Evolutionary conservation across 2,797 vertebrate species (phyloP).

Genomic region (Aratinga solstitialis): DNA sequence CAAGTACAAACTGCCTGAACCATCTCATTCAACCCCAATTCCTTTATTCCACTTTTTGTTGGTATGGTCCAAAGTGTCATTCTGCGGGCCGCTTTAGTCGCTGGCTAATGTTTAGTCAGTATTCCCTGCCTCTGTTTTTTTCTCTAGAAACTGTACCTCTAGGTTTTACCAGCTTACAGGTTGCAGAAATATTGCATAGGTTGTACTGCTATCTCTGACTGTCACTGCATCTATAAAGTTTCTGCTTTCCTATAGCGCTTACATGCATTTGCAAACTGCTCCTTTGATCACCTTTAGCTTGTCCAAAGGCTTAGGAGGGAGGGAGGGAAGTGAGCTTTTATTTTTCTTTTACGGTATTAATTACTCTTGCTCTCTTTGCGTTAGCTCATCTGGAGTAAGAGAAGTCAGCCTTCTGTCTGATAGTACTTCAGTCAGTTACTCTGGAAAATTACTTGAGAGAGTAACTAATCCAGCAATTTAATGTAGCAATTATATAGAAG

Average conservation of each 20-base stretch:
- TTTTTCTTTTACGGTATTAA: neutral
- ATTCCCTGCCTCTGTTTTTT: neutral
- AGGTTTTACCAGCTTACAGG: neutral
- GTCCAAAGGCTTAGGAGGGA: neutral
- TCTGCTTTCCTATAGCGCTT: neutral
- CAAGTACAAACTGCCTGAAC: neutral
- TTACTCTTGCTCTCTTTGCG: neutral
- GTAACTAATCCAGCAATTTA: neutral
- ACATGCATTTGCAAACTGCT: neutral
- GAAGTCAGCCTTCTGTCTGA: neutral
- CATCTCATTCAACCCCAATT: neutral
- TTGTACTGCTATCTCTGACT: neutral
- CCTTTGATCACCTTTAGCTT: neutral
- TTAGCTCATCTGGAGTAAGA: neutral
- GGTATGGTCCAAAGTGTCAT: neutral
- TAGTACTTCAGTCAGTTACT: neutral
- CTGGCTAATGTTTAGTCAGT: neutral
- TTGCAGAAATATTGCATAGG: neutral
- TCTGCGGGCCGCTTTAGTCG: accelerated
- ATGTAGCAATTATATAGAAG: neutral
- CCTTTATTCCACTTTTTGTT: neutral
- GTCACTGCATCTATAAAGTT: neutral
- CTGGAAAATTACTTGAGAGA: neutral
- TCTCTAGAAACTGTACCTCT: accelerated
- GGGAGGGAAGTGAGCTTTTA: neutral